Percentiles rank a stretch among this genome's conserved stretches.
These are phyloP conservation scores for Dysidea cf. avara DNA, from an alignment of 37 sponge, comb jelly and placozoan species.

Conservation along the genomic window DNA sequence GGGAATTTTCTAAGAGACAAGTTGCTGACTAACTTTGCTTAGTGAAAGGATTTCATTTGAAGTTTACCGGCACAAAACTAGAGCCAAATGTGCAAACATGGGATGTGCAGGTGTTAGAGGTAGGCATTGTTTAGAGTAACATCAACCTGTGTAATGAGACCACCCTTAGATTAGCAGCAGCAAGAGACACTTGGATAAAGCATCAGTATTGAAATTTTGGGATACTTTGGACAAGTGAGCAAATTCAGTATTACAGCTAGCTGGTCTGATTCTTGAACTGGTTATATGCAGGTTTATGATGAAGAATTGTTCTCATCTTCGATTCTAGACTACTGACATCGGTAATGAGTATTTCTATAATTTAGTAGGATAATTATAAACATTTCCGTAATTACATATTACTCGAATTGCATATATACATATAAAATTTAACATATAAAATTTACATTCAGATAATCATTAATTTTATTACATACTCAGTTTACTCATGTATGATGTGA, in stretches of 20 bases:
- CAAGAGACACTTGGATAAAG: slow-evolving; percentile 91
- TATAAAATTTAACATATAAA: too few species aligned
- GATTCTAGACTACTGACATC: too few species aligned
- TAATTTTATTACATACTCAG: too few species aligned
- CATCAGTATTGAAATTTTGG: slow-evolving; percentile 87
- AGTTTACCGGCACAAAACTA: slow-evolving; percentile 74
- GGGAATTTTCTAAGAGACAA: not conserved
- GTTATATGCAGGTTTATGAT: slow-evolving; percentile 68
- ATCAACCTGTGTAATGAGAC: not conserved
- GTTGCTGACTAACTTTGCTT: slow-evolving; percentile 1
- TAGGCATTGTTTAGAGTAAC: slow-evolving; percentile 17
- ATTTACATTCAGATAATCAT: too few species aligned
- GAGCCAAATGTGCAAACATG: slow-evolving; percentile 90
- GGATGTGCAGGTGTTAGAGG: slow-evolving; percentile 87
- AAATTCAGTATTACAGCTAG: not conserved
- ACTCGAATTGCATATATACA: too few species aligned
- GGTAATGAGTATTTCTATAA: too few species aligned
- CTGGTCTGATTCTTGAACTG: not conserved
- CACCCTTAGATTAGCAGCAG: slow-evolving; percentile 69
- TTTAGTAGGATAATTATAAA: too few species aligned
- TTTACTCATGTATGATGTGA: slow-evolving; percentile 67
- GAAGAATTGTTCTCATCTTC: slow-evolving; percentile 69
- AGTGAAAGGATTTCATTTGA: slow-evolving; percentile 92
- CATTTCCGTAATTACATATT: too few species aligned
- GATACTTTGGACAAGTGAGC: slow-evolving; percentile 87